phyloP scores from a whole-genome alignment of 2,888 invertebrate species.

The Halictus ligatus region DNA sequence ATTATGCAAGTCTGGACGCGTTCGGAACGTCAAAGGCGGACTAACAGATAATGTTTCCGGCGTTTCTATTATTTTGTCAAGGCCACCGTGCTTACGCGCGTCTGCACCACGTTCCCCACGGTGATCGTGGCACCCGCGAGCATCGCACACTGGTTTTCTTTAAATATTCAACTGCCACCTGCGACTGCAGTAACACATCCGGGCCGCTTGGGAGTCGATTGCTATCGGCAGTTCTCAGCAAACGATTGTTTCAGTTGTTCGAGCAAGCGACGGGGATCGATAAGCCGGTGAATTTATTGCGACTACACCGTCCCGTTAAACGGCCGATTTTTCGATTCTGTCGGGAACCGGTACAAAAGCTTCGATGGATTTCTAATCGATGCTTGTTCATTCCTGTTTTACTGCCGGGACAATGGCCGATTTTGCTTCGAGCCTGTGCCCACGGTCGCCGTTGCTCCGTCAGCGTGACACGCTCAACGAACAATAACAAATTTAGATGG shows the following conservation, averaged over 20 bases:
- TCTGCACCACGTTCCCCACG: background rate
- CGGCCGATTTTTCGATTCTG: background rate
- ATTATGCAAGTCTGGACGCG: background rate
- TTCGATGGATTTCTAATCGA: background rate
- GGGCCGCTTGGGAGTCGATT: background rate
- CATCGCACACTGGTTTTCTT: slow-evolving; percentile 25
- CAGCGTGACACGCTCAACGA: no score
- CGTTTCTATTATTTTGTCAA: background rate
- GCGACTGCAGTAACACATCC: background rate
- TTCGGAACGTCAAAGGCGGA: background rate
- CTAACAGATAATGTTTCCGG: background rate
- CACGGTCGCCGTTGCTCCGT: background rate
- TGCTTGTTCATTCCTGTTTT: background rate
- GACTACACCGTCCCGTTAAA: background rate
- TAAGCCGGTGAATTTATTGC: background rate
- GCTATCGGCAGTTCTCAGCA: slow-evolving; percentile 5
- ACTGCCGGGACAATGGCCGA: background rate
- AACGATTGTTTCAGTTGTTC: slow-evolving; percentile 12
- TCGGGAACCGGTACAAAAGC: background rate
- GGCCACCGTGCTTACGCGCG: background rate
- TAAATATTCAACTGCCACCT: slow-evolving; percentile 31
- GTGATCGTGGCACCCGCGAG: slow-evolving; percentile 1
- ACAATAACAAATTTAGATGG: no score
- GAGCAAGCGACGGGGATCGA: background rate
- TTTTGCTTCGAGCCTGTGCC: background rate